A percentile compares a stretch with the other conserved stretches of the same genome.
These are phyloP conservation scores for Hemicordylus capensis DNA, from an alignment of 2,113 vertebrate species.

Conservation along the genomic window DNA sequence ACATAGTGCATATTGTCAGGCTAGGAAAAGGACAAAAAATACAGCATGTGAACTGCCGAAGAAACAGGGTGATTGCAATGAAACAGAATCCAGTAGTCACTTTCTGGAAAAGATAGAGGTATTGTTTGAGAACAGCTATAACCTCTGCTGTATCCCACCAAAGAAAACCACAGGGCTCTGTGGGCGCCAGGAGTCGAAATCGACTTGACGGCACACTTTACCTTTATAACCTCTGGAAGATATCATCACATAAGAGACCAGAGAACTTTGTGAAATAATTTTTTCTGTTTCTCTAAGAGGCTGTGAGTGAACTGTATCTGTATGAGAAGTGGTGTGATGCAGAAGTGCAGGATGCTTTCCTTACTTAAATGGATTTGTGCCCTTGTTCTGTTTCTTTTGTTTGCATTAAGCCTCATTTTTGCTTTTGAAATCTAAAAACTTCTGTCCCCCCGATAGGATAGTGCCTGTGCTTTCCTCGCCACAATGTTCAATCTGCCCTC, in stretches of 20 bases:
- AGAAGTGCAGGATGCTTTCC: background rate
- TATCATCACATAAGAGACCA: background rate
- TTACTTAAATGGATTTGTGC: background rate
- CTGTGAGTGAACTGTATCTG: background rate
- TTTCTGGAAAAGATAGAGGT: no score
- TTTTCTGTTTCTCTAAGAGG: background rate
- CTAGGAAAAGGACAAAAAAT: no score
- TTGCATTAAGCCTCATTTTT: background rate
- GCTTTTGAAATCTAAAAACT: background rate
- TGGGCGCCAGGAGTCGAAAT: no score
- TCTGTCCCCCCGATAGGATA: background rate
- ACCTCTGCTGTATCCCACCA: no score
- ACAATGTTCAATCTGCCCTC: background rate
- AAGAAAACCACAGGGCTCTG: no score
- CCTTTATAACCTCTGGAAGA: no score
- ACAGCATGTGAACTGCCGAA: no score
- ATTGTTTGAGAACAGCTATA: background rate
- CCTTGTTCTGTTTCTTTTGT: background rate
- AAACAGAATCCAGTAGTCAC: no score
- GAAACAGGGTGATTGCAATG: no score
- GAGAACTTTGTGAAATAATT: background rate
- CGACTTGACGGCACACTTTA: no score
- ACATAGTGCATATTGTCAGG: background rate
- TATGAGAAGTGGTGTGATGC: background rate
- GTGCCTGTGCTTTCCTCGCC: background rate